Percentiles rank a stretch among this genome's conserved stretches.
These are phyloP conservation scores for Nymphalis polychloros DNA, from an alignment of 2,888 invertebrate genomes.

Conservation along the genomic window DNA sequence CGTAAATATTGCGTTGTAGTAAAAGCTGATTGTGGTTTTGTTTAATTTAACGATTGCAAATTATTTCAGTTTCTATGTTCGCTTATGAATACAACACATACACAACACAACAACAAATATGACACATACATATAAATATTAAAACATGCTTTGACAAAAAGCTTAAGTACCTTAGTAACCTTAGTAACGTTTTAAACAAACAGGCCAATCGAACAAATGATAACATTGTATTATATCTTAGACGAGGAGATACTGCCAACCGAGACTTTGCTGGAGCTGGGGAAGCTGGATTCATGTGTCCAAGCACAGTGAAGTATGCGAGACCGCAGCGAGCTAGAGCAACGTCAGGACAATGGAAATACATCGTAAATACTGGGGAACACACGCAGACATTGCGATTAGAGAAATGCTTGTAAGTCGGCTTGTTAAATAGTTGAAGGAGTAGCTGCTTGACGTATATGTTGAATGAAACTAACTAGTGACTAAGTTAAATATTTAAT, in stretches of 20 bases:
- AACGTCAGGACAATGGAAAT: conserved; percentile 91
- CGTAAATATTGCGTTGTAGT: neutral
- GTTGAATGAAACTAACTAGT: no score
- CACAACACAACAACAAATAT: no score
- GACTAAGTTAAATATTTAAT: no score
- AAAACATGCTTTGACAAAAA: no score
- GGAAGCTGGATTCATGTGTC: conserved; percentile 89
- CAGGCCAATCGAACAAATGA: neutral
- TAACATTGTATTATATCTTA: conserved; percentile 49
- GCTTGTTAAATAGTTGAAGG: neutral
- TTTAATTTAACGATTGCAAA: neutral
- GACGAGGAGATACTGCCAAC: conserved; percentile 83
- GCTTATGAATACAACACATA: no score
- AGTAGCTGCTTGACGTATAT: no score
- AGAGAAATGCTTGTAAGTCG: conserved; percentile 89
- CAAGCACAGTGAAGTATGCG: conserved; percentile 89
- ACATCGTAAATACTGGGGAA: conserved; percentile 91
- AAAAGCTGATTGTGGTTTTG: neutral
- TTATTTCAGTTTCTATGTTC: no score
- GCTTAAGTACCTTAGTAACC: no score
- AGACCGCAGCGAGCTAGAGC: conserved; percentile 90
- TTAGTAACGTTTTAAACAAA: no score
- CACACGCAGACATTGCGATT: conserved; percentile 91
- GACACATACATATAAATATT: no score
- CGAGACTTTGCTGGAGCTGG: conserved; percentile 77